Conservation (phyloP, 1,140 invertebrate genomes). For the Augochlora pura region DNA sequence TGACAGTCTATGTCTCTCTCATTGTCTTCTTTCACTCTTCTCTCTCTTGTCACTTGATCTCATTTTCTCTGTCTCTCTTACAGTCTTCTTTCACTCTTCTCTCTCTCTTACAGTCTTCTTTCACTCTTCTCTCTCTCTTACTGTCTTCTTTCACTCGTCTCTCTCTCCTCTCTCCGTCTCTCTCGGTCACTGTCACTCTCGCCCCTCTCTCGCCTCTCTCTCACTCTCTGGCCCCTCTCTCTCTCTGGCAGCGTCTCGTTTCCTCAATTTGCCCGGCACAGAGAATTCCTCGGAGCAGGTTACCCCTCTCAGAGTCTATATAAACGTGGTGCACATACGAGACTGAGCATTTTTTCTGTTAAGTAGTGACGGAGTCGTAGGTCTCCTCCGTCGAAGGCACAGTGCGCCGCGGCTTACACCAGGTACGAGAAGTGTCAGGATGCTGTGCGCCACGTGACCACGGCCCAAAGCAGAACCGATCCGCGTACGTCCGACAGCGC, state of each 20-base stretch:
- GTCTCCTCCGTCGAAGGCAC: slow-evolving; percentile 36
- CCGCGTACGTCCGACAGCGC: too few relatives aligned
- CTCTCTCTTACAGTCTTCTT: neutral
- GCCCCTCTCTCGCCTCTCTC: neutral
- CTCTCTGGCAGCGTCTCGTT: slow-evolving; percentile 50
- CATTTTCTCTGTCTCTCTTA: too few relatives aligned
- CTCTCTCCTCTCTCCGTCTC: slow-evolving; percentile 34
- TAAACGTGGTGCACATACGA: slow-evolving; percentile 70
- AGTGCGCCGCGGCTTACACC: too few relatives aligned
- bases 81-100: too few relatives aligned
- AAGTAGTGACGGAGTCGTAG: slow-evolving; percentile 41
- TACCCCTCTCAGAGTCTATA: slow-evolving; percentile 76
- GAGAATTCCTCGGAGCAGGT: slow-evolving; percentile 46
- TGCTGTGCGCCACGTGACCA: slow-evolving; percentile 66
- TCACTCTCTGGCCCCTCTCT: slow-evolving; percentile 31
- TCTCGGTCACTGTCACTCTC: too few relatives aligned
- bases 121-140: slow-evolving; percentile 11
- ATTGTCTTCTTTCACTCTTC: too few relatives aligned
- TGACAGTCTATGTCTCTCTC: too few relatives aligned
- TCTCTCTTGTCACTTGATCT: too few relatives aligned
- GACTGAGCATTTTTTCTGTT: slow-evolving; percentile 76
- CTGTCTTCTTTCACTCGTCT: neutral
- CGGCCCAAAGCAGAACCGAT: too few relatives aligned
- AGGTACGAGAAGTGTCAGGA: slow-evolving; percentile 53
- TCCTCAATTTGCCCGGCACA: slow-evolving; percentile 69